Percentiles rank a stretch among this genome's conserved stretches.
phyloP scores from a whole-genome alignment of 2,888 invertebrate species.

The Dyspetes luteomarginatus region DNA sequence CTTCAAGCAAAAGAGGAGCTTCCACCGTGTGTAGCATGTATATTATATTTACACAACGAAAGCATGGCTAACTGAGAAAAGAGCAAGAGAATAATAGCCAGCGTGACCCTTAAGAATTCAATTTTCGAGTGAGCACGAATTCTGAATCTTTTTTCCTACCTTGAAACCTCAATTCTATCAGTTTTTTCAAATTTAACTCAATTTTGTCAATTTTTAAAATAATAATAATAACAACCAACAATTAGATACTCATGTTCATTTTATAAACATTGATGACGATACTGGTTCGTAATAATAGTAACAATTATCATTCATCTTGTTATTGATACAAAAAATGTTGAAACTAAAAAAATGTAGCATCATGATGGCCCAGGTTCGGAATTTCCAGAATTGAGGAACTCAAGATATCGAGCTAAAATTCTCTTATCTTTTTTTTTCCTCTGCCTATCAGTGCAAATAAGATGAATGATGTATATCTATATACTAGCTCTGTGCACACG shows the following conservation, averaged over 20 bases:
- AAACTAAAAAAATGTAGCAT: not conserved
- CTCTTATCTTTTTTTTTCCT: slow-evolving; percentile 5
- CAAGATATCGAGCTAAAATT: slow-evolving; percentile 5
- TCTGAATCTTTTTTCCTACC: slow-evolving; percentile 10
- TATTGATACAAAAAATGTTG: too few relatives aligned
- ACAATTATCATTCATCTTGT: too few relatives aligned
- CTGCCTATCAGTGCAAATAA: slow-evolving; percentile 42
- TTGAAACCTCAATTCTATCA: not conserved
- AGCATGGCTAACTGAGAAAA: slow-evolving; percentile 28
- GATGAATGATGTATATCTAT: slow-evolving; percentile 27
- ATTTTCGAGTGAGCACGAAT: slow-evolving; percentile 31
- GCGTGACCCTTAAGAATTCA: slow-evolving; percentile 26
- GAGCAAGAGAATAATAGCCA: slow-evolving; percentile 15
- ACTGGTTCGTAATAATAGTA: too few relatives aligned
- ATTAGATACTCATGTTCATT: too few relatives aligned
- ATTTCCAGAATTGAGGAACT: not conserved
- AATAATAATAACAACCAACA: too few relatives aligned
- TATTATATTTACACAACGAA: slow-evolving; percentile 51
- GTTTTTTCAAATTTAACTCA: not conserved
- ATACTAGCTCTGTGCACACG: slow-evolving; percentile 11
- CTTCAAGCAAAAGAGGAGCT: slow-evolving; percentile 22
- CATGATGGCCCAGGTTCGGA: not conserved
- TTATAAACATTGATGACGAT: too few relatives aligned
- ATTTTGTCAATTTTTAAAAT: not conserved
- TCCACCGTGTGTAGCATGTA: slow-evolving; percentile 25